Evolutionary conservation across 2,888 invertebrate species (phyloP).

Genomic region (Tetrapedia diversipes): DNA sequence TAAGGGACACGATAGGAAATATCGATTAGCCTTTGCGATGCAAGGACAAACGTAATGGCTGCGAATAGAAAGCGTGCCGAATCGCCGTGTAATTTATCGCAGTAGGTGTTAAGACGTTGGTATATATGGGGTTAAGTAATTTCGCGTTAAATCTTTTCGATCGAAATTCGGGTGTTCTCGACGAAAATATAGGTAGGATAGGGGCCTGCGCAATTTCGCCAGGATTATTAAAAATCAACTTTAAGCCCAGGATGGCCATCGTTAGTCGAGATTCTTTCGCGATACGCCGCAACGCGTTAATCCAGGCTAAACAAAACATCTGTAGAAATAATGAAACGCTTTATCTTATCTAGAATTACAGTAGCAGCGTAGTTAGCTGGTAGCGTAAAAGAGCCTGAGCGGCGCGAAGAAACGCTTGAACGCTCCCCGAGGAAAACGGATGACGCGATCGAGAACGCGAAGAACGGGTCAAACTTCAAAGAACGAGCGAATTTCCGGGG

Average conservation of each 20-base stretch:
- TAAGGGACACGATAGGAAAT: neutral
- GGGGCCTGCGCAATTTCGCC: too few species aligned
- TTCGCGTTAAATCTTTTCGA: too few species aligned
- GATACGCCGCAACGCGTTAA: too few species aligned
- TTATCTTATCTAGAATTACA: conserved; percentile 4
- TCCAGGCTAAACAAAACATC: neutral
- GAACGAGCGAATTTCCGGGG: too few species aligned
- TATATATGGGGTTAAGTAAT: too few species aligned
- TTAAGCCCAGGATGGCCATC: too few species aligned
- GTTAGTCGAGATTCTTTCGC: too few species aligned
- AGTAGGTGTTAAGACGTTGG: neutral
- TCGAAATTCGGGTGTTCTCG: too few species aligned
- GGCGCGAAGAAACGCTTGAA: neutral
- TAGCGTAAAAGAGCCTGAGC: neutral
- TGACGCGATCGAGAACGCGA: too few species aligned
- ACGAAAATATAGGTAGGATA: too few species aligned
- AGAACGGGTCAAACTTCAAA: too few species aligned
- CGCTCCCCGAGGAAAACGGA: neutral
- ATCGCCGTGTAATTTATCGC: neutral
- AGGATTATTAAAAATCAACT: too few species aligned
- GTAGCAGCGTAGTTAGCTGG: neutral
- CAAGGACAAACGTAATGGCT: neutral
- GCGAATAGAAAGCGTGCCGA: conserved; percentile 12
- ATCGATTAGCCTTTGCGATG: neutral
- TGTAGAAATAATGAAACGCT: neutral